Base-by-base conservation (phyloP, 2,888 invertebrate species). In the Oscheius sp. region DNA sequence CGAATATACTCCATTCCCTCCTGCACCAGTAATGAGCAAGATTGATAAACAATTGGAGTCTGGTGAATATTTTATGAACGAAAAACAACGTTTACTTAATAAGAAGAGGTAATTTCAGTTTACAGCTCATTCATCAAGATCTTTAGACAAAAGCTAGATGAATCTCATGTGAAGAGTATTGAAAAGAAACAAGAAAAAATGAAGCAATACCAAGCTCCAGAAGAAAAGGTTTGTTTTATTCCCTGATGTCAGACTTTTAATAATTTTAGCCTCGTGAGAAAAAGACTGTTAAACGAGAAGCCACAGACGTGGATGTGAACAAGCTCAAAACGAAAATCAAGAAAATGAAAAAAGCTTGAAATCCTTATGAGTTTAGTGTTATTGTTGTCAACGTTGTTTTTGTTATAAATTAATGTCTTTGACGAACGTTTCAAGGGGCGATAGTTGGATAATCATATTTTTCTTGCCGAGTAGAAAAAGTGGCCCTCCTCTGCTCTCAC, bases 1-100 rank as follows among this genome's bases (percentile, higher is more conserved):
- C 87, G 91, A 92, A 10, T 98, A 97, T 87, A 97, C 96, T 73
- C 97, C 97, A 25, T 98, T 97, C 91, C 97, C 98, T 69, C 97
- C 97, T 2, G 91, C 89, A 65, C 46, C 42, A 6, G 45, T 46
- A 12, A 29, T 52, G 39, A 65, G 65, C 65, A 65, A 65, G 65
- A 89, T 95, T 85, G 97, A 98, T 87, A 92, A 92, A 86, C 91
- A 95, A 88, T 88, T 98, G 86, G 95, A 93, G n/a, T 91, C 92
- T 48, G 98, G 98, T 67, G 96, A 97, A 89, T 98, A 93, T 88
- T 98, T 98, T 91, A 91, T 97, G 61, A 93, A 92, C 82, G 87
- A 89, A 69, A 73, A 80, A 34, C 92, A 93, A 86, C 64, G 74
- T 25, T 72, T 76, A 23, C 42, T 72, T 46, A 80, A 76, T 33